Conservation (phyloP, 2,113 vertebrate genomes). For the Chaetodon trifascialis region DNA sequence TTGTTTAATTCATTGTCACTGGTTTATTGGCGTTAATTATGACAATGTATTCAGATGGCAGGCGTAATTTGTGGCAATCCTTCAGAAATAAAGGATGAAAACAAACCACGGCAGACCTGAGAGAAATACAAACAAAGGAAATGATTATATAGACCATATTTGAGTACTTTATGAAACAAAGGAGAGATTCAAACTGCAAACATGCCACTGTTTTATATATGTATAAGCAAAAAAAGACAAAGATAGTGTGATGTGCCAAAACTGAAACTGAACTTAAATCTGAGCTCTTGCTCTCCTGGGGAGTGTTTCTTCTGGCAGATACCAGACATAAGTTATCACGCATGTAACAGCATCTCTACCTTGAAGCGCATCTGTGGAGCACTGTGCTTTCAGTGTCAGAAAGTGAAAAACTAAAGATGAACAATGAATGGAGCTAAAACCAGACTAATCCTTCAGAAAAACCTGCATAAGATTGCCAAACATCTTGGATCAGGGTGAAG, state of each 20-base stretch:
- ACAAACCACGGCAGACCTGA: constrained; percentile 2
- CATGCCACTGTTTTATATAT: background rate
- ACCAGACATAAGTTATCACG: background rate
- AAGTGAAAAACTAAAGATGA: constrained; percentile 16
- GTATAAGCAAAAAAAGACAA: background rate
- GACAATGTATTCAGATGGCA: constrained; percentile 32
- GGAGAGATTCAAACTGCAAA: background rate
- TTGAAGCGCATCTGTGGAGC: background rate
- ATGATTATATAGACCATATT: constrained; percentile 1
- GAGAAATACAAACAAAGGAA: background rate
- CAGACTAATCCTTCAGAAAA: constrained; percentile 1
- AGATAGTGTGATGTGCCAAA: background rate
- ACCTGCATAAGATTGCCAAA: constrained; percentile 12
- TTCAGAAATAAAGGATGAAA: constrained; percentile 8
- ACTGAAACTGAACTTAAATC: background rate
- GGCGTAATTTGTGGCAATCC: constrained; percentile 20
- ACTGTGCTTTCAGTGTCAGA: background rate
- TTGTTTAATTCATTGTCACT: constrained; percentile 5
- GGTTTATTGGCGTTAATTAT: constrained; percentile 48
- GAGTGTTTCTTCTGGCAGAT: background rate
- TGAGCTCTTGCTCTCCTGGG: background rate
- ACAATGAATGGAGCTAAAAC: background rate
- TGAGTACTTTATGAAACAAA: constrained; percentile 15
- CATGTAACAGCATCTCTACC: background rate
- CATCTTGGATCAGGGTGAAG: constrained; percentile 20